These are phyloP conservation scores for Yponomeuta cagnagella DNA, from an alignment of 2,888 invertebrate genomes.

Conservation along the genomic window DNA sequence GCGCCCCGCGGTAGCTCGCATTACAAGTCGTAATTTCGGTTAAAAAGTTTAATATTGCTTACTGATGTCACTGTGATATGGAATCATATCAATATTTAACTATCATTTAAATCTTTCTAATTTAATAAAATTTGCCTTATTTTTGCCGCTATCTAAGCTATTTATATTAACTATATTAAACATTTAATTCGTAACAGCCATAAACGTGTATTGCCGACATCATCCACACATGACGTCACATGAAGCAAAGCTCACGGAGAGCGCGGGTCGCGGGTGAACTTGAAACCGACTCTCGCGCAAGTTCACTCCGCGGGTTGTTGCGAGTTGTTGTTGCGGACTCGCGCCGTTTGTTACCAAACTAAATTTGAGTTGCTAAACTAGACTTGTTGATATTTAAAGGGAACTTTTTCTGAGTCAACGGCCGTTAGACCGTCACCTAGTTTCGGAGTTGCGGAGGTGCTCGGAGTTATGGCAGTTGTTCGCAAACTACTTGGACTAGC, in stretches of 20 bases:
- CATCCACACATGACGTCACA: slow-evolving; percentile 12
- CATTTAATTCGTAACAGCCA: neutral
- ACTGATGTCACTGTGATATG: no score
- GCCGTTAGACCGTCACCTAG: slow-evolving; percentile 73
- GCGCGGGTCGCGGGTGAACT: slow-evolving; percentile 45
- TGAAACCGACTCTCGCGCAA: slow-evolving; percentile 74
- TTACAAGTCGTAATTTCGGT: neutral
- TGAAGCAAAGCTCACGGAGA: neutral
- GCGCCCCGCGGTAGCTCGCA: slow-evolving; percentile 18
- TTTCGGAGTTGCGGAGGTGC: slow-evolving; percentile 58
- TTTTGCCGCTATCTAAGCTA: no score
- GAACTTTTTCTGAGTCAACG: slow-evolving; percentile 76
- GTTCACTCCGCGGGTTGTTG: slow-evolving; percentile 62
- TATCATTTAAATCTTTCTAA: no score
- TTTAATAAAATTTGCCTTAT: no score
- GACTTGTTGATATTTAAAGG: slow-evolving; percentile 75
- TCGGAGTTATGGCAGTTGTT: slow-evolving; percentile 75
- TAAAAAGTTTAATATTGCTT: neutral
- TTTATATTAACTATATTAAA: no score
- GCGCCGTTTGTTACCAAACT: slow-evolving; percentile 68
- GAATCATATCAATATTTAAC: no score
- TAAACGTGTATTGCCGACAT: neutral
- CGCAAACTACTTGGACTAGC: slow-evolving; percentile 68
- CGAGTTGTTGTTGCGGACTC: slow-evolving; percentile 62
- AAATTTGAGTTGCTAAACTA: slow-evolving; percentile 75